Evolutionary conservation across 2,113 vertebrate genomes (phyloP), one percentile per base, ranked within the genome.

Genomic region (Pterophyllum scalare): DNA sequence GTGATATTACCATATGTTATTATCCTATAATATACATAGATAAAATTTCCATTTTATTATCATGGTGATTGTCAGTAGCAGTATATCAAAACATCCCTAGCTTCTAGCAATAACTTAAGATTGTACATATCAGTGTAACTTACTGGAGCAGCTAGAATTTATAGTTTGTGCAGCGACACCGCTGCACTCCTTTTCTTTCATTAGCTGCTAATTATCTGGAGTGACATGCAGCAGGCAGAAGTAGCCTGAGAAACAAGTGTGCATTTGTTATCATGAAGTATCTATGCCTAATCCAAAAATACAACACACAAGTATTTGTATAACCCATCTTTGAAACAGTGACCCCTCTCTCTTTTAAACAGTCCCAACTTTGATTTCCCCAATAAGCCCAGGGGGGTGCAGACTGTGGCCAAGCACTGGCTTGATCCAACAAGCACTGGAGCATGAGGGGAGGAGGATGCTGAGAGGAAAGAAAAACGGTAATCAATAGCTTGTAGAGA

Each of bases 401-500:
- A 64, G 82, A 35, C 81, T 87, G 90, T 75, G 76, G 87, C 88
- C 54, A 13, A 79, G 87, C 22, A 79, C 61, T 8, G 58, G 75
- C 75, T 90, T 82, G 75, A 90, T 79, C 90, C 81, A 91, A 85
- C 87, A 85, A 74, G 59, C 80, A 67, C 75, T 65, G 75, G 58
- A 74, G 88, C 85, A 81, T 24, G 58, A 75, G 28, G 70, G 75
- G 2, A 67, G 64, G 61, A 83, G 62, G 79, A 82, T 81, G 81
- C 60, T 40, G 84, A 86, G 88, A 85, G 67, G 60, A 52, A 74
- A 54, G 76, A 83, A 81, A 72, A 89, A 54, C 57, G 82, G 49
- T 82, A 92, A 95, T 93, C 92, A 72, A 94, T 92, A 91, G 77
- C 86, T 85, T 12, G 56, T 60, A 83, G 72, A 67, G 84, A 84